These are phyloP conservation scores for Diarsia rubi DNA, from an alignment of 2,888 invertebrate genomes.

Conservation along the genomic window DNA sequence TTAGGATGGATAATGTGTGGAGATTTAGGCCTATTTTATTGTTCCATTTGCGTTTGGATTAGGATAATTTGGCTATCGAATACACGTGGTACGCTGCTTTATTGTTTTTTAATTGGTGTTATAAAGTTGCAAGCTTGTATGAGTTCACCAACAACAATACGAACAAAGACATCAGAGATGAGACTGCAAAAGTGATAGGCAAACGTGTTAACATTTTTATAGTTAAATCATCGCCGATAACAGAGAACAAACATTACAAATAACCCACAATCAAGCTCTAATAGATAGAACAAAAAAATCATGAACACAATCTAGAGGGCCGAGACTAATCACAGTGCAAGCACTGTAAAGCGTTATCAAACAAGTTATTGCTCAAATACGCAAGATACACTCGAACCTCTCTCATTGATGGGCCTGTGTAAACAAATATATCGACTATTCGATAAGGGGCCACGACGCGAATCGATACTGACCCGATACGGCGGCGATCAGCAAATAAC, in stretches of 20 bases:
- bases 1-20: conserved; percentile 77
- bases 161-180: conserved; percentile 25
- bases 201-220: conserved; percentile 56
- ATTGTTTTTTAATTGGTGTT: conserved; percentile 13
- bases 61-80: conserved; percentile 22
- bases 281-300: conserved; percentile 81
- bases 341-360: conserved; percentile 86
- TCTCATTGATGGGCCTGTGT: conserved; percentile 85
- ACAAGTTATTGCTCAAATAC: conserved; percentile 89
- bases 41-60: conserved; percentile 52
- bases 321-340: conserved; percentile 84
- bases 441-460: conserved; percentile 80
- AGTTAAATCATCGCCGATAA: conserved; percentile 59
- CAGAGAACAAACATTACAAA: conserved; percentile 65
- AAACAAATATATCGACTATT: conserved; percentile 88
- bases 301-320: conserved; percentile 80
- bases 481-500: conserved; percentile 79
- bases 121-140: neutral
- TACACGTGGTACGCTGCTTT: neutral
- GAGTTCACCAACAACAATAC: neutral
- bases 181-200: conserved; percentile 34
- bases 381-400: conserved; percentile 86
- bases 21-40: conserved; percentile 69
- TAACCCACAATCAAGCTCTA: conserved; percentile 71
- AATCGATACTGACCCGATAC: conserved; percentile 87